Base-by-base conservation (phyloP, 2,113 vertebrate genomes). In the Austrofundulus limnaeus region DNA sequence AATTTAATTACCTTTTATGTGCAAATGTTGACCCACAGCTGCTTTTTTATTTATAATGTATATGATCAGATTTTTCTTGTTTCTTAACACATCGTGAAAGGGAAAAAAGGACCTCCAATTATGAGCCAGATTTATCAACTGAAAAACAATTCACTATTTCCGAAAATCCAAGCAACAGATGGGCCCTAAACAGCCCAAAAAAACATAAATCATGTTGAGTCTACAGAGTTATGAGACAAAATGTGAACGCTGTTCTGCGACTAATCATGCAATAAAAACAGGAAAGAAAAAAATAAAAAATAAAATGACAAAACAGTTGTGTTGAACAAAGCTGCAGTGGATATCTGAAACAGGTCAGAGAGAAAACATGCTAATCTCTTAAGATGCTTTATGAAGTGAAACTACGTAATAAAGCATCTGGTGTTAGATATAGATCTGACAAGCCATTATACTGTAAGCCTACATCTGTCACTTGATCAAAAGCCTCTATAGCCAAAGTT, bases 61-160 rank as follows among this genome's bases (percentile, higher is more conserved):
- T 20, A 3, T 19, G 19, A 24, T 25, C 16, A 17, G 39, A 2
- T 34, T 17, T 65, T 1, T 14, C 58, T 48, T 39, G 42, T 75
- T 62, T 47, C 48, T 55, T 11, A 21, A 5, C 3, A 39, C 60
- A 53, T 60, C 47, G 52, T 25, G 56, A 41, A 24, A 9, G n/a
- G n/a, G n/a, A n/a, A n/a, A n/a, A 13, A 3, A n/a, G 49, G 38
- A 42, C 17, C 2, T 53, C 6, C 46, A 23, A 69, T 69, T 70
- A 58, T 2, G 5, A 78, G 50, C 42, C 55, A 70, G 47, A 57
- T 0, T 64, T 45, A 56, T 53, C 31, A 75, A 84, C 67, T 70
- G 49, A 72, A 68, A 47, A 72, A 38, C 42, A 75, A 70, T 64
- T 59, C 51, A 43, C 42, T 19, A 64, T 78, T 63, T 73, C 16